Evolutionary conservation across 2,888 invertebrate species (phyloP), one percentile per base, ranked within the genome.

Genomic region (Eristalis pertinax): DNA sequence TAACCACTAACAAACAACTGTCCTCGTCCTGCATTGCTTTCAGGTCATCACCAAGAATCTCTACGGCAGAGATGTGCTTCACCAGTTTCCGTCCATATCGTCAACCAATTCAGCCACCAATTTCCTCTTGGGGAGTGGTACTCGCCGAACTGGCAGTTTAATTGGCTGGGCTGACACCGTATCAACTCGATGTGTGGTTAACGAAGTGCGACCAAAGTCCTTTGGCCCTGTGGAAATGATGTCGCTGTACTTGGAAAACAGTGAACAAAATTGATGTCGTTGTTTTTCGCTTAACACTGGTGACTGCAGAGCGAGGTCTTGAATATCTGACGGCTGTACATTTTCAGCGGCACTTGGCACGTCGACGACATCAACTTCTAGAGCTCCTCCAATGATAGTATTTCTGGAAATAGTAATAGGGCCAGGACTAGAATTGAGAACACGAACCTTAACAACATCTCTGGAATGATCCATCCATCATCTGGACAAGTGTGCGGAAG

Each of bases 71-170:
- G 26, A 26, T 26, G 26, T 26, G 26, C 4, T 26, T 26, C 26
- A 26, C 26, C 26, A 26, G 1, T 26, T 26, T 10, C 58, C 5
- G 15, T 50, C 11, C 86, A 83, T 87, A 3, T 86, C 4, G 4
- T 15, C n/a, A 2, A 68, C 69, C 15, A 26, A 26, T 26, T 26
- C 26, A 4, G 1, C 26, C 26, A 26, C 26, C 26, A 81, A 77
- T 56, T 74, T 41, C 24, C 78, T 26, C 32, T 74, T 86, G 0
- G 77, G 69, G 19, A 82, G 29, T 0, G 82, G 69, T 11, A 85
- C 65, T 65, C 64, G 5, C 4, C 11, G 35, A 19, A 22, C 11
- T 19, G 64, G n/a, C 3, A 64, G n/a, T 11, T 64, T 65, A 22
- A 41, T 65, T 65, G 38, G 35, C 38, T 32, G n/a, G 1, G 22